Conservation (phyloP, 1,140 invertebrate species). For the Tachypleus tridentatus region DNA sequence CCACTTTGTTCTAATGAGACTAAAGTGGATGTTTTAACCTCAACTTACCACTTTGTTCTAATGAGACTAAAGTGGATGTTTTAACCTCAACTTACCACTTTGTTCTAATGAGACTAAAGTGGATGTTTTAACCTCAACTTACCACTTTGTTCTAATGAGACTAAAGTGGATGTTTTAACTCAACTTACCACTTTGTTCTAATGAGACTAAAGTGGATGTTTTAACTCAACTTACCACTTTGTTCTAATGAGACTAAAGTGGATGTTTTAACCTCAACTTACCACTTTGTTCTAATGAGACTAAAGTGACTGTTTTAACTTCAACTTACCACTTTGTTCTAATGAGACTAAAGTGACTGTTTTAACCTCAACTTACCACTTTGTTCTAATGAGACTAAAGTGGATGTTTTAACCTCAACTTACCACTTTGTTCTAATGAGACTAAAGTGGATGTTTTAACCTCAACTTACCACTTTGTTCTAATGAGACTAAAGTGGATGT, state of each 20-base stretch:
- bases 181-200: conserved; percentile 57
- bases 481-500: no score
- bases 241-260: conserved; percentile 65
- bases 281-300: conserved; percentile 64
- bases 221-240: conserved; percentile 53
- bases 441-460: no score
- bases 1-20: conserved; percentile 64
- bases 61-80: conserved; percentile 61
- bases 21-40: conserved; percentile 66
- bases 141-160: conserved; percentile 63
- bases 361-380: no score
- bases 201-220: conserved; percentile 61
- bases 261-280: conserved; percentile 55
- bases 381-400: no score
- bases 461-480: no score
- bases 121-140: conserved; percentile 55
- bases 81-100: conserved; percentile 52
- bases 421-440: no score
- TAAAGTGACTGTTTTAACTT: conserved; percentile 66
- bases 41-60: conserved; percentile 57
- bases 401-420: no score
- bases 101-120: conserved; percentile 68
- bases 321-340: conserved; percentile 57
- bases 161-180: conserved; percentile 65
- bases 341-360: conserved; percentile 42